These are phyloP conservation scores for Cyprinella venusta DNA, from an alignment of 2,797 vertebrate species.

Conservation along the genomic window DNA sequence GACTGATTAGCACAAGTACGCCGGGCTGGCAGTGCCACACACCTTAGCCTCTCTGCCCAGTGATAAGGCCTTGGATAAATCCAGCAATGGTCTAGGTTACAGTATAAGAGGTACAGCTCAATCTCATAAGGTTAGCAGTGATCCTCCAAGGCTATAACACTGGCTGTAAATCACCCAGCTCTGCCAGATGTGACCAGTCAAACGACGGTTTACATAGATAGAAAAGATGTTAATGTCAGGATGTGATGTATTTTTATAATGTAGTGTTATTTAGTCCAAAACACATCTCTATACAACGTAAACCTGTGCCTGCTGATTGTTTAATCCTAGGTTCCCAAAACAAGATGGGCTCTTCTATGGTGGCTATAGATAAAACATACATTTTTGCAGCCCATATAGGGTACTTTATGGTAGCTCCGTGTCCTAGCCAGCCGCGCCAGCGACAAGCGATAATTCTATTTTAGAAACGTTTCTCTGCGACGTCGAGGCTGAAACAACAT, in stretches of 20 bases:
- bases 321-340: neutral
- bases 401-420: too few species aligned
- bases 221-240: constrained; percentile 28
- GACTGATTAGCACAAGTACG: constrained; percentile 10
- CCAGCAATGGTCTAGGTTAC: constrained; percentile 37
- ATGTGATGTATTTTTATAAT: constrained; percentile 9
- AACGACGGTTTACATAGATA: neutral
- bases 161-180: constrained; percentile 24
- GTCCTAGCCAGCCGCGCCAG: too few species aligned
- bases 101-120: constrained; percentile 5
- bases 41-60: constrained; percentile 33
- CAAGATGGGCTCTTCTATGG: neutral
- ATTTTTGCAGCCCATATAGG: neutral
- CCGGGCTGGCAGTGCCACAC: neutral
- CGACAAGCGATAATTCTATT: too few species aligned
- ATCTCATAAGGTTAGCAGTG: constrained; percentile 29
- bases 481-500: too few species aligned
- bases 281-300: neutral
- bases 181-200: constrained; percentile 14
- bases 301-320: neutral
- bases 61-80: constrained; percentile 44
- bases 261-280: neutral
- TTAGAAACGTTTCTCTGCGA: too few species aligned
- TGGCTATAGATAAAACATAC: neutral
- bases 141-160: constrained; percentile 26